phyloP scores from a whole-genome alignment of 2,797 vertebrate species.

The Cyprinella venusta region DNA sequence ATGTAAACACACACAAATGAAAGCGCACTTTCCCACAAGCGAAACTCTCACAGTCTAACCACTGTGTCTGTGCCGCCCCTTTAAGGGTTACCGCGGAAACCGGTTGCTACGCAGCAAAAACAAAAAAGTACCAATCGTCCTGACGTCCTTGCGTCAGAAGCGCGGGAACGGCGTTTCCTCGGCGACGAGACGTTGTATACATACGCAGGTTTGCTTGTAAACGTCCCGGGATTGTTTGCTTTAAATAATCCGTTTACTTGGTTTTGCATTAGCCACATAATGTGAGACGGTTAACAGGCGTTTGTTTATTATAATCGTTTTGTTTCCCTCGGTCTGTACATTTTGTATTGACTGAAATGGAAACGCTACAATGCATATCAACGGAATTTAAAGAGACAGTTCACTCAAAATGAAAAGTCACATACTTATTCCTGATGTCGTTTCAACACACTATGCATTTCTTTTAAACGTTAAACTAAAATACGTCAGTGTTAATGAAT shows the following conservation, averaged over 20 bases:
- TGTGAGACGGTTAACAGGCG: constrained; percentile 4
- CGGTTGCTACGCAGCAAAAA: constrained; percentile 90
- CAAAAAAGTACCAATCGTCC: constrained; percentile 81
- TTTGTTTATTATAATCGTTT: neutral
- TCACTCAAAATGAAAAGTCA: neutral
- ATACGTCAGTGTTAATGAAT: neutral
- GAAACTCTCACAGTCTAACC: neutral
- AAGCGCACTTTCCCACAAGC: constrained; percentile 20
- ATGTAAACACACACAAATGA: neutral
- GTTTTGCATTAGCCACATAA: constrained; percentile 14
- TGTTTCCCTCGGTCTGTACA: constrained; percentile 11
- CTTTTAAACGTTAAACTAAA: neutral
- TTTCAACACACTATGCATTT: neutral
- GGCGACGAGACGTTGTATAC: constrained; percentile 85
- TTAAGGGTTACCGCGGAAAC: constrained; percentile 76
- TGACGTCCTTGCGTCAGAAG: constrained; percentile 84
- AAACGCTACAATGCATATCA: neutral
- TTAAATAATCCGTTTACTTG: constrained; percentile 1
- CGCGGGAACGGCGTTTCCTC: constrained; percentile 84
- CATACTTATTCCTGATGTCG: neutral
- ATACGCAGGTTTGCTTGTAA: constrained; percentile 63
- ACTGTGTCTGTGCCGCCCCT: constrained; percentile 20
- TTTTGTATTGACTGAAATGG: neutral
- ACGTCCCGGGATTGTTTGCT: constrained; percentile 39
- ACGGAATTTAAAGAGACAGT: neutral